These are phyloP conservation scores for Poeciliopsis turneri DNA, from an alignment of 2,797 vertebrate species.

Conservation along the genomic window DNA sequence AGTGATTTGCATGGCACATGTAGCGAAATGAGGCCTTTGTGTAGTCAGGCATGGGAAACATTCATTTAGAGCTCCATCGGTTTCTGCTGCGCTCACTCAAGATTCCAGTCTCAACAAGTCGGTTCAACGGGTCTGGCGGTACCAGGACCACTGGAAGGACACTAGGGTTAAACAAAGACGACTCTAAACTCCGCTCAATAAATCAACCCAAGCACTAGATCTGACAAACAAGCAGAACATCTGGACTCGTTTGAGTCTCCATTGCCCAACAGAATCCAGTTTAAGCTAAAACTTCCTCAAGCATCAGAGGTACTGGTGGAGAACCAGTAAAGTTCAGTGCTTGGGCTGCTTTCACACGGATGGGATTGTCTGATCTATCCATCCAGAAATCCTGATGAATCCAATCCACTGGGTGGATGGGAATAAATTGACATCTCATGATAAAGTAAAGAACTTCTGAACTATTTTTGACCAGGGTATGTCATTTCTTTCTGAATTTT, in stretches of 20 bases:
- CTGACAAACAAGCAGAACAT: neutral
- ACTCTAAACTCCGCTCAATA: neutral
- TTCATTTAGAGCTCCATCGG: slow-evolving; percentile 22
- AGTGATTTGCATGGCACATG: slow-evolving; percentile 55
- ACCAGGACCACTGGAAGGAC: too few species aligned
- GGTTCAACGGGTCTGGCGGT: neutral
- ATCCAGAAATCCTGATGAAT: neutral
- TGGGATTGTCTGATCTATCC: neutral
- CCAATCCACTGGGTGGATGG: neutral
- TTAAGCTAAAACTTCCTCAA: neutral
- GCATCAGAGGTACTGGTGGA: neutral
- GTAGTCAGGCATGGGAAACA: slow-evolving; percentile 48
- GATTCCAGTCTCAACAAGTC: neutral
- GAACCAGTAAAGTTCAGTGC: neutral
- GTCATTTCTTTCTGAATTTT: neutral
- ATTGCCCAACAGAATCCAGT: neutral
- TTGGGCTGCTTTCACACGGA: neutral
- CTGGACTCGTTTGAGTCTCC: neutral
- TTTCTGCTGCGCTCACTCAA: slow-evolving; percentile 3
- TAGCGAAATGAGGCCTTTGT: slow-evolving; percentile 30
- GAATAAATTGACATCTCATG: neutral
- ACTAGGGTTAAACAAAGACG: neutral
- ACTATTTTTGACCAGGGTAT: neutral
- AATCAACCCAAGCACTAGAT: neutral
- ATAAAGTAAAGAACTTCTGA: neutral